Evolutionary conservation across 2,797 vertebrate species (phyloP).

Genomic region (Erpetoichthys calabaricus): DNA sequence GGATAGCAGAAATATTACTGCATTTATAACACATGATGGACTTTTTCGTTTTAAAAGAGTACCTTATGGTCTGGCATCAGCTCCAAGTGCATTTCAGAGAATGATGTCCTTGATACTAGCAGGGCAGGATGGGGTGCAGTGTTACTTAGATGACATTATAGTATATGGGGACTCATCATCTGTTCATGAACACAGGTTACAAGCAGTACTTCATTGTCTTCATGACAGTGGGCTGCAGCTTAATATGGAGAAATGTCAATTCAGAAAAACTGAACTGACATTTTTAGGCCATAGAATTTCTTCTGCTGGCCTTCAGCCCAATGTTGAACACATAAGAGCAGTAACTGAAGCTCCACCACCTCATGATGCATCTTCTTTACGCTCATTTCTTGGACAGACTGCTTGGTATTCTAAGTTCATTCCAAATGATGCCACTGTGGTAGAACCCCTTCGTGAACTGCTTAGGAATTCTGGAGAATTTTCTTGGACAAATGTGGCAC

Average conservation of each 20-base stretch:
- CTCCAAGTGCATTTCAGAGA: constrained; percentile 8
- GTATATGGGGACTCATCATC: not conserved
- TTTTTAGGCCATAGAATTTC: constrained; percentile 2
- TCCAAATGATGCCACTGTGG: not conserved
- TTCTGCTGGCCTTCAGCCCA: not conserved
- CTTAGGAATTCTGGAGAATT: no score
- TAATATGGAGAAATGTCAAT: not conserved
- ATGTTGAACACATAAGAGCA: not conserved
- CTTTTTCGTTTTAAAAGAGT: constrained; percentile 13
- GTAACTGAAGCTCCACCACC: not conserved
- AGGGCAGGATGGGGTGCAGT: constrained; percentile 7
- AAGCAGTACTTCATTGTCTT: not conserved
- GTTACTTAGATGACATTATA: constrained; percentile 2
- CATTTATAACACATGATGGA: constrained; percentile 14
- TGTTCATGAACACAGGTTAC: not conserved
- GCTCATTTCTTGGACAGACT: not conserved
- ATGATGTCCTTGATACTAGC: constrained; percentile 12
- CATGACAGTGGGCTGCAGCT: not conserved
- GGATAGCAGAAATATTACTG: constrained; percentile 1
- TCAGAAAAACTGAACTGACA: not conserved
- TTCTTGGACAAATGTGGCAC: no score
- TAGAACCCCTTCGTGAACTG: not conserved
- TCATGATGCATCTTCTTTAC: not conserved
- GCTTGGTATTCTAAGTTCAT: constrained; percentile 2
- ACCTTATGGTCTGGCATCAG: constrained; percentile 7